phyloP scores from a whole-genome alignment of 2,113 vertebrate species.

The Mustela nigripes region DNA sequence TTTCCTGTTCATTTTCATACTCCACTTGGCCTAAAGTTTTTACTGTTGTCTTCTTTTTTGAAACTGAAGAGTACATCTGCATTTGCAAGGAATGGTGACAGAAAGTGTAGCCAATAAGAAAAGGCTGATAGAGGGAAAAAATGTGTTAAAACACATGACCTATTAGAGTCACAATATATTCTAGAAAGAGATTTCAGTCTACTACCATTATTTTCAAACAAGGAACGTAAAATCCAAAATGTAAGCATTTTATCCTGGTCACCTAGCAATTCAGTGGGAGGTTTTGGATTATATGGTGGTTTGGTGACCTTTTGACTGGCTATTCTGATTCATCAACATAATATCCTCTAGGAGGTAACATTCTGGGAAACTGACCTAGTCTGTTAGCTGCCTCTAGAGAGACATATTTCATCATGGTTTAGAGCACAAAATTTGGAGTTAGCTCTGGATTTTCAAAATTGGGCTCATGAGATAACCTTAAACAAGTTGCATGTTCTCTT shows the following conservation, averaged over 20 bases:
- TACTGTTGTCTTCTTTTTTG: conserved; percentile 74
- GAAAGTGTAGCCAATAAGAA: not conserved
- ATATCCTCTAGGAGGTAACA: not conserved
- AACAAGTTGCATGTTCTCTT: not conserved
- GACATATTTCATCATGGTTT: not conserved
- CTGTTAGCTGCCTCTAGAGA: not conserved
- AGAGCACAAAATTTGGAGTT: not conserved
- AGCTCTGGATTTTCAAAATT: conserved; percentile 40
- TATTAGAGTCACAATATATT: conserved; percentile 19
- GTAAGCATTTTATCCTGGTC: not conserved
- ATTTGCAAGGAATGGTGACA: conserved; percentile 66
- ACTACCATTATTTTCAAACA: not conserved
- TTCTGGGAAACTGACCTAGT: not conserved
- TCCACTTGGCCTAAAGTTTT: conserved; percentile 80
- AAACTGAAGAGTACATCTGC: conserved; percentile 70
- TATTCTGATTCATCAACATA: not conserved
- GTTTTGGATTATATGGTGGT: not conserved
- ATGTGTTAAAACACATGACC: not conserved
- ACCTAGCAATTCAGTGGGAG: not conserved
- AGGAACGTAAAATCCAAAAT: conserved; percentile 12
- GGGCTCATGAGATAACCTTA: conserved; percentile 57
- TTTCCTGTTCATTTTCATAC: conserved; percentile 81
- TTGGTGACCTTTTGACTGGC: not conserved
- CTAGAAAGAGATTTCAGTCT: conserved; percentile 47
- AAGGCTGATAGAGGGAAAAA: conserved; percentile 16